Conservation (phyloP, 1,140 invertebrate genomes). For the Meteorus sp. region DNA sequence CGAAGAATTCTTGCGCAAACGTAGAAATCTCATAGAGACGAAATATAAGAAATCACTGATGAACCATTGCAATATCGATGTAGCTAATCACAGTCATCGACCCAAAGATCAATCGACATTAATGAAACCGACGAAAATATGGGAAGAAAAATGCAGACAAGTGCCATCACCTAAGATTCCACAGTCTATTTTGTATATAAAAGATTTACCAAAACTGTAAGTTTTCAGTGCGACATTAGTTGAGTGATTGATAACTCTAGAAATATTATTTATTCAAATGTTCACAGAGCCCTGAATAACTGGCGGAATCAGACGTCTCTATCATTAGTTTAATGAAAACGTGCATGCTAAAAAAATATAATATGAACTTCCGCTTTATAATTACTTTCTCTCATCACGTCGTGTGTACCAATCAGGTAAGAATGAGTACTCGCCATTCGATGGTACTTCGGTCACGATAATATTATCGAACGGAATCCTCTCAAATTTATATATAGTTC, state of each 20-base stretch:
- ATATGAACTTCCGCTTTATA: too few species aligned
- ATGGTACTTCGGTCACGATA: constrained; percentile 17
- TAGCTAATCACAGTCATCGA: constrained; percentile 4
- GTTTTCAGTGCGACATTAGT: too few species aligned
- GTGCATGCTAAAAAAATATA: constrained; percentile 9
- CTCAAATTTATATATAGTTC: constrained; percentile 29
- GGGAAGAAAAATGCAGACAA: constrained; percentile 45
- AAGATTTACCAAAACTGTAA: constrained; percentile 50
- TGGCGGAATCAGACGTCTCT: constrained; percentile 39
- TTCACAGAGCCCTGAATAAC: constrained; percentile 30
- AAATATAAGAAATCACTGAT: constrained; percentile 20
- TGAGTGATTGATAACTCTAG: too few species aligned
- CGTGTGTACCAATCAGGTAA: constrained; percentile 10
- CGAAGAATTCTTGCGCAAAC: constrained; percentile 42
- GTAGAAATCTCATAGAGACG: constrained; percentile 29
- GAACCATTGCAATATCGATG: constrained; percentile 6
- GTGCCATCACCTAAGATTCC: constrained; percentile 19
- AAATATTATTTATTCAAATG: too few species aligned
- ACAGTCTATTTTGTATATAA: constrained; percentile 42
- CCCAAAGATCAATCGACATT: constrained; percentile 34
- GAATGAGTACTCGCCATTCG: neutral
- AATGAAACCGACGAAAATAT: constrained; percentile 45
- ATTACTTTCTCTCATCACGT: neutral
- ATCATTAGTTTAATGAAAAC: neutral
- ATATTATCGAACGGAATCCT: constrained; percentile 21